phyloP scores from a whole-genome alignment of 2,888 invertebrate species.

The Cantharis flavilabris region DNA sequence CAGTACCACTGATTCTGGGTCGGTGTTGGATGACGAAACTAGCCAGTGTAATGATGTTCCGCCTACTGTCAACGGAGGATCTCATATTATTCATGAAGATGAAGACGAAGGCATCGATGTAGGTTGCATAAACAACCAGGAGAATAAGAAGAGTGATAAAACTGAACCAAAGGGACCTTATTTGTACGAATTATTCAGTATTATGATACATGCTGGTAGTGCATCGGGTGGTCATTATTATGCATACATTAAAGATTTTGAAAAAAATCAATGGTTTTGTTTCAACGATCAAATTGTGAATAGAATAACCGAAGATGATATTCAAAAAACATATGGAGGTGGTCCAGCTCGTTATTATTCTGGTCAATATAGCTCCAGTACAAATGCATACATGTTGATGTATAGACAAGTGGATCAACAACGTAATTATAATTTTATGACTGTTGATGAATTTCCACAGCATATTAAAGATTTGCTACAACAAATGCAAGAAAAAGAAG shows the following conservation, averaged over 20 bases:
- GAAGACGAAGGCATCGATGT: conserved; percentile 72
- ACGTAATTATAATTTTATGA: conserved; percentile 67
- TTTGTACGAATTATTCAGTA: conserved; percentile 84
- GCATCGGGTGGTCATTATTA: conserved; percentile 91
- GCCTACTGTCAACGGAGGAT: conserved; percentile 52
- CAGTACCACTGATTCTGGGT: conserved; percentile 71
- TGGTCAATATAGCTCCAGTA: conserved; percentile 77
- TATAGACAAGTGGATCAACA: conserved; percentile 75
- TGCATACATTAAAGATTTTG: conserved; percentile 85
- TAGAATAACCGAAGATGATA: conserved; percentile 75
- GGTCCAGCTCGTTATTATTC: conserved; percentile 70
- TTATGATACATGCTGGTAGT: conserved; percentile 91
- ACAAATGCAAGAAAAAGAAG: conserved; percentile 69
- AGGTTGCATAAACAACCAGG: conserved; percentile 59
- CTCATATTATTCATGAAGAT: conserved; percentile 55
- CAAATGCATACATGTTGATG: conserved; percentile 91
- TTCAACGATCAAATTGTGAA: conserved; percentile 87
- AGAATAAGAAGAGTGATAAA: conserved; percentile 59
- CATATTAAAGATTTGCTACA: conserved; percentile 70
- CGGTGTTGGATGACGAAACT: conserved; percentile 69
- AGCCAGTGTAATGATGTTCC: conserved; percentile 55
- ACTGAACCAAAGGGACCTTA: conserved; percentile 67
- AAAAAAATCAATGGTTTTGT: conserved; percentile 78
- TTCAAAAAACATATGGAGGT: conserved; percentile 82
- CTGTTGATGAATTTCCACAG: conserved; percentile 71